These are phyloP conservation scores for Archaeoteleia sp. DNA, from an alignment of 2,888 invertebrate genomes.

Conservation along the genomic window DNA sequence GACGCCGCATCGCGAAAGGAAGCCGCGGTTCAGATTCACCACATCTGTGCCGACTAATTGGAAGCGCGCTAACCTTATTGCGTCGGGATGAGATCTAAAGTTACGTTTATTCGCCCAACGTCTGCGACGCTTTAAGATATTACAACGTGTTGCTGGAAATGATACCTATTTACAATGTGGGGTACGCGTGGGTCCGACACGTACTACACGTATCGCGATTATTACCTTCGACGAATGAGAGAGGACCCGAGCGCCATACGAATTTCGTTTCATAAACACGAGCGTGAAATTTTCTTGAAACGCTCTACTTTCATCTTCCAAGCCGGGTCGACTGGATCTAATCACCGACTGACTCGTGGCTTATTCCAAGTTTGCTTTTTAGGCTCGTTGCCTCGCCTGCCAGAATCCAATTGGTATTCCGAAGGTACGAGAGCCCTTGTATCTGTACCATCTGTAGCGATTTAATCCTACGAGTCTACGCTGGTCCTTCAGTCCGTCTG, in stretches of 20 bases:
- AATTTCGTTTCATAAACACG: constrained; percentile 29
- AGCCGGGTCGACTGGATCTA: constrained; percentile 30
- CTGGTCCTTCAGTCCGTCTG: constrained; percentile 42
- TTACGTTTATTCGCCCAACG: constrained; percentile 24
- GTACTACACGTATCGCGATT: background rate
- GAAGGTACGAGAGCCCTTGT: constrained; percentile 62
- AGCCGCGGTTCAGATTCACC: constrained; percentile 29
- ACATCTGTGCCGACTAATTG: constrained; percentile 39
- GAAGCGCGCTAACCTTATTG: constrained; percentile 34
- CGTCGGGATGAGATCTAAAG: constrained; percentile 28
- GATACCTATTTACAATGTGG: constrained; percentile 4
- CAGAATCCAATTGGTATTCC: constrained; percentile 69
- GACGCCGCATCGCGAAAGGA: constrained; percentile 8
- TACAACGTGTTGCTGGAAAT: constrained; percentile 10
- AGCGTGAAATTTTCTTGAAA: constrained; percentile 39
- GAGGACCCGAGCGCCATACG: constrained; percentile 26
- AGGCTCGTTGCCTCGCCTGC: constrained; percentile 54
- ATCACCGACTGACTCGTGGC: constrained; percentile 41
- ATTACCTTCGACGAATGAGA: constrained; percentile 11
- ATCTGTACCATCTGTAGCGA: constrained; percentile 64
- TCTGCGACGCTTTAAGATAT: constrained; percentile 40
- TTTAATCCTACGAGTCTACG: constrained; percentile 55
- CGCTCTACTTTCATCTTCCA: constrained; percentile 27
- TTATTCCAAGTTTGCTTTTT: constrained; percentile 49
- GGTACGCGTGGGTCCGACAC: background rate